Evolutionary conservation across 1,140 invertebrate species (phyloP), one percentile per base, ranked within the genome.

Genomic region (Kradibia gibbosae): DNA sequence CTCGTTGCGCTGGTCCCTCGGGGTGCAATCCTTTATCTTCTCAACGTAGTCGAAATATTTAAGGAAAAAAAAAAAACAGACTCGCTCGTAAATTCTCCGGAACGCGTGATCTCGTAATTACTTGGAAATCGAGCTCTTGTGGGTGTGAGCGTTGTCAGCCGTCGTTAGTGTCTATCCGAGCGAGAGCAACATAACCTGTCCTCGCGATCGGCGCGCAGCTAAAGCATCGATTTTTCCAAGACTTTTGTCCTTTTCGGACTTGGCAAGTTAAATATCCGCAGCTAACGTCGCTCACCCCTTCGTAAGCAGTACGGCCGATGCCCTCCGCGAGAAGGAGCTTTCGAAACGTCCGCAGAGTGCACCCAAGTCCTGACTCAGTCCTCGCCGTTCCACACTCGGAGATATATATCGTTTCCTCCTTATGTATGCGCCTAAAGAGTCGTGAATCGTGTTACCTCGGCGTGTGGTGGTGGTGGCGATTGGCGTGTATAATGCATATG

Each of bases 341-440:
- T 55, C 17, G 0, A 36, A 5, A 31, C 34, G 5, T 55, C 55
- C 8, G 39, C 25, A 55, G 48, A 50, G 71, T 53, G 28, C 28
- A 50, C 45, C 25, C 25, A 55, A 20, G 20, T 53, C 45, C 71
- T 34, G n/a, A 73, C 11, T 73, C 45, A 73, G 36, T 53, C 45
- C 71, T 73, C 71, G 45, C 48, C 22, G 70, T 71, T 73, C 31
- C 71, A 73, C 48, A 53, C 45, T 73, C 36, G 0, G 71, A 34
- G 71, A 34, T 73, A 73, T 73, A 73, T 73, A 73, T 73, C 71
- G 71, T 73, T 73, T 73, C 8, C 71, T 45, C 22, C 48, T 73
- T 72, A 48, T 50, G 20, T 48, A 48, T 72, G 70, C 22, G 42
- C 22, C 39, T 20, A 72, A 72, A 50, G 62, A 67, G 62, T 39